phyloP scores from a whole-genome alignment of 2,797 vertebrate genomes.

The Echiichthys vipera region DNA sequence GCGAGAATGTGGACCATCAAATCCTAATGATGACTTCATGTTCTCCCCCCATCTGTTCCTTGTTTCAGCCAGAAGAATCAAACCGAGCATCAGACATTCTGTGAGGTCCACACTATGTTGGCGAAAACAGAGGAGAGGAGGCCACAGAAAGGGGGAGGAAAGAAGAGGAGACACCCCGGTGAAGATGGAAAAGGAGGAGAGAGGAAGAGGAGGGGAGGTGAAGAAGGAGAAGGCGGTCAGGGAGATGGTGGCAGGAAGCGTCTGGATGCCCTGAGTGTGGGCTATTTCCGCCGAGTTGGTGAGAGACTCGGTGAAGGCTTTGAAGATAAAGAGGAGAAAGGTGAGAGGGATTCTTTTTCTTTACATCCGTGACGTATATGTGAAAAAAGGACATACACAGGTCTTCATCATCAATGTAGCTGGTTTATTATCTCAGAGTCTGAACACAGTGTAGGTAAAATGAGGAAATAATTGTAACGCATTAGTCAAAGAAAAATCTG shows the following conservation, averaged over 20 bases:
- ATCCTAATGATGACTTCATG: neutral
- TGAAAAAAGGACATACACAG: too few species aligned
- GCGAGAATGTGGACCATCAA: neutral
- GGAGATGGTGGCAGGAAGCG: conserved; percentile 54
- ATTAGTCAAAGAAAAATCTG: too few species aligned
- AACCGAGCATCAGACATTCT: neutral
- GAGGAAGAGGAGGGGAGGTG: conserved; percentile 39
- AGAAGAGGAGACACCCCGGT: conserved; percentile 50
- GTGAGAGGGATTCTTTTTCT: conserved; percentile 55
- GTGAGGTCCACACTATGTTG: conserved; percentile 48
- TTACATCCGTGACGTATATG: too few species aligned
- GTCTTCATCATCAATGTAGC: too few species aligned
- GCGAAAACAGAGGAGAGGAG: conserved; percentile 59
- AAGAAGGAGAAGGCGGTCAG: conserved; percentile 9
- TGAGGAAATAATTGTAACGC: too few species aligned
- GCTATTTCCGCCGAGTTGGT: conserved; percentile 84
- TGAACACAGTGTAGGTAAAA: too few species aligned
- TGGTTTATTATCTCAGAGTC: too few species aligned
- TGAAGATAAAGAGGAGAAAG: conserved; percentile 80
- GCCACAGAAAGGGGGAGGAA: conserved; percentile 39
- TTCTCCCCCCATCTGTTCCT: neutral
- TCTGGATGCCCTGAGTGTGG: conserved; percentile 82
- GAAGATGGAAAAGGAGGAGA: conserved; percentile 30
- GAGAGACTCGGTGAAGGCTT: conserved; percentile 83
- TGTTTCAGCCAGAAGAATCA: neutral